Percentiles rank a stretch among this genome's conserved stretches.
Evolutionary conservation across 2,113 vertebrate genomes (phyloP).

Genomic region (Elaphurus davidianus): DNA sequence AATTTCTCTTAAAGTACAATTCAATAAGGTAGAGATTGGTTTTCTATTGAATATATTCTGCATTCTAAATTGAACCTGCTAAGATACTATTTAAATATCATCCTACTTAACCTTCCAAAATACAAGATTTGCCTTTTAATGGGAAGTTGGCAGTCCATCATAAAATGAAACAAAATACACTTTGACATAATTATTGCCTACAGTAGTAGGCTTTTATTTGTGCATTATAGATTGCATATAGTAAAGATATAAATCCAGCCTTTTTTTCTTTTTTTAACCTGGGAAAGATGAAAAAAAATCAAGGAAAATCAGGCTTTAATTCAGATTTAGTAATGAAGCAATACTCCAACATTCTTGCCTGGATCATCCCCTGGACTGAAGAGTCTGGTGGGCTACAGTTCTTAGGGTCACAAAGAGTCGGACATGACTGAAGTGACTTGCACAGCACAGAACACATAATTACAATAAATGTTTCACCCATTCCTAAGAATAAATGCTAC

Average conservation of each 20-base stretch:
- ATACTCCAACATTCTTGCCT: not conserved
- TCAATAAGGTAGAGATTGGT: not conserved
- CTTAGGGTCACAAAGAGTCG: not conserved
- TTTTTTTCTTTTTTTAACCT: not conserved
- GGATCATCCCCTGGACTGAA: not conserved
- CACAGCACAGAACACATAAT: not conserved
- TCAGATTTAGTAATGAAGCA: not conserved
- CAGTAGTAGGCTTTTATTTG: not conserved
- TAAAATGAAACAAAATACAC: constrained; percentile 25
- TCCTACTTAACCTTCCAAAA: constrained; percentile 12
- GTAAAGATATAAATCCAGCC: not conserved
- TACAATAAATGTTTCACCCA: not conserved
- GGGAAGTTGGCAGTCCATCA: not conserved
- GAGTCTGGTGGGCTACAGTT: not conserved
- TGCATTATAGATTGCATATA: not conserved
- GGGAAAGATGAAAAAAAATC: not conserved
- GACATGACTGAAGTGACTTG: not conserved
- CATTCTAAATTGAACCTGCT: constrained; percentile 36
- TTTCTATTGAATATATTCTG: not conserved
- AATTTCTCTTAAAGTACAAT: not conserved
- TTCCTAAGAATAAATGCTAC: not conserved
- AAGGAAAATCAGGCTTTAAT: not conserved
- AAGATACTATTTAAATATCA: constrained; percentile 20
- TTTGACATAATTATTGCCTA: constrained; percentile 27
- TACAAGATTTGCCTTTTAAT: constrained; percentile 2